Evolutionary conservation across 2,113 vertebrate genomes (phyloP), one percentile per base, ranked within the genome.

Genomic region (Otolemur garnettii): DNA sequence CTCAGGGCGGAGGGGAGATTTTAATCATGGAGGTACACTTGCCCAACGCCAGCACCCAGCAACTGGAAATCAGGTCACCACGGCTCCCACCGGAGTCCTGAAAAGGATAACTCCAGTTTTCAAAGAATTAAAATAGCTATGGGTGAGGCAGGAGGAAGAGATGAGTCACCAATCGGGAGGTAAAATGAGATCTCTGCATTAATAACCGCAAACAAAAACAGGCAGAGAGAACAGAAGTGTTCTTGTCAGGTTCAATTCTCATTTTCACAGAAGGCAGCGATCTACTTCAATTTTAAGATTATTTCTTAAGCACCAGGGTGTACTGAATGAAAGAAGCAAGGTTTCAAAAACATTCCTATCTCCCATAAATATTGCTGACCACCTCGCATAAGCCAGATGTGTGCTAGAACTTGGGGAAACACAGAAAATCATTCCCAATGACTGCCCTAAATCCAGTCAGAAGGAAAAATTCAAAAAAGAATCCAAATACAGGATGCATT

Each of bases 91-190:
- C 18, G 64, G n/a, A 95, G 87, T 45, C 42, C 4, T 57, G 3
- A 53, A 91, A 90, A 93, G 83, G 69, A 84, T 90, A 96, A 55
- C 33, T 82, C 50, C 38, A 93, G n/a, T 95, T 97, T 91, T 90
- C 83, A 97, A 96, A 97, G 45, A 96, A 74, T 84, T 90, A 50
- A 95, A 96, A 87, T 66, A 85, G 12, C 55, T 90, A 55, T 21
- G 69, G 8, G 30, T 94, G 75, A 96, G n/a, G 89, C 75, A 87
- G 92, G 38, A 87, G 83, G 85, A 94, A 78, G 91, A 86, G 92
- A 82, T 74, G 85, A 97, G 35, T 86, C 94, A 87, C 18, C 71
- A 92, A 95, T 87, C 75, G 92, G 72, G 6, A 75, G 59, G 45
- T 74, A 87, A 97, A 96, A 38, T n/a, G 88, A 78, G 92, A 33